phyloP scores from a whole-genome alignment of 1,140 invertebrate genomes.

The Drosophila leontia region DNA sequence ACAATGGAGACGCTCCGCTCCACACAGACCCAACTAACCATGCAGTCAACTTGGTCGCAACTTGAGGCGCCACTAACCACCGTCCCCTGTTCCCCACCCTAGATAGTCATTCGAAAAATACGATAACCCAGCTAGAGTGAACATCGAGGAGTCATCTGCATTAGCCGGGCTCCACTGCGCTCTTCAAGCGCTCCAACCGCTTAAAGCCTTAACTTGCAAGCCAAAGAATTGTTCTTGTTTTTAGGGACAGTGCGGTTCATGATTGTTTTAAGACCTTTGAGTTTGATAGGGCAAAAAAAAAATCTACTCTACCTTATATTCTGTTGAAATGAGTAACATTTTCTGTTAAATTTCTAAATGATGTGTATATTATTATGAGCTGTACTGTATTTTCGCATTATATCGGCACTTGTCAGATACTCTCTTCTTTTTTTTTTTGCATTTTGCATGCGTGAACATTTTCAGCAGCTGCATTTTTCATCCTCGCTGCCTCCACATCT shows the following conservation, averaged over 20 bases:
- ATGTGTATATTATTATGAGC: neutral
- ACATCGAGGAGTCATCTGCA: constrained; percentile 43
- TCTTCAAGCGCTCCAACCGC: constrained; percentile 37
- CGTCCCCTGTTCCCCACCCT: neutral
- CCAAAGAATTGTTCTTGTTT: constrained; percentile 1
- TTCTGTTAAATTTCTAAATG: neutral
- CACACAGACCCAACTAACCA: constrained; percentile 66
- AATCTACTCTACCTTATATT: neutral
- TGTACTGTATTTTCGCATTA: constrained; percentile 16
- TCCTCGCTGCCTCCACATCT: constrained; percentile 16
- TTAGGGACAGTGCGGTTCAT: neutral
- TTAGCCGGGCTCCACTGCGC: constrained; percentile 25
- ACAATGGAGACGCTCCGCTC: constrained; percentile 59
- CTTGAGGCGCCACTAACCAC: constrained; percentile 43
- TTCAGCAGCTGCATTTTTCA: constrained; percentile 51
- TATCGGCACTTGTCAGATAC: constrained; percentile 33
- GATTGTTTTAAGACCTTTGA: neutral
- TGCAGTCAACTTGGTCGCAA: constrained; percentile 56
- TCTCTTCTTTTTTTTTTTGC: constrained; percentile 6
- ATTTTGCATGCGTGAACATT: constrained; percentile 49
- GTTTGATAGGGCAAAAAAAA: neutral
- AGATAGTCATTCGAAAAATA: constrained; percentile 17
- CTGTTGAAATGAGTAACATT: no score
- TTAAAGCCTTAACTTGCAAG: constrained; percentile 34
- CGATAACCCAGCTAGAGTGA: constrained; percentile 39